Percentiles rank a stretch among this genome's conserved stretches.
Conservation (phyloP, 2,797 vertebrate genomes). For the Kryptolebias ocellatus region DNA sequence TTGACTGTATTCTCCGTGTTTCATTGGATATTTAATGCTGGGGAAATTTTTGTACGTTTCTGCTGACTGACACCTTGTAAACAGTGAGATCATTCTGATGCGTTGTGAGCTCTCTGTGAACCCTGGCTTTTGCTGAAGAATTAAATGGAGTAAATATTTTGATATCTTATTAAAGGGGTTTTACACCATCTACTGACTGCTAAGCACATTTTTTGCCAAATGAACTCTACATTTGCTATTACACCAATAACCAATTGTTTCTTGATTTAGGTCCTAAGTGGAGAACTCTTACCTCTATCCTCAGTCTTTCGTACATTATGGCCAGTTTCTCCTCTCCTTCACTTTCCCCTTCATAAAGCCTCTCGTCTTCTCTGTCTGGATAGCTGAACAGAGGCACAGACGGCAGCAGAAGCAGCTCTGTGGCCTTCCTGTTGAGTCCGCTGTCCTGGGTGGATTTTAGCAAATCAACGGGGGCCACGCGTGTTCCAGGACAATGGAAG, state of each 20-base stretch:
- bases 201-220: background rate
- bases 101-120: no score
- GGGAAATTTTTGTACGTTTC: no score
- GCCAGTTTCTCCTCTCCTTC: conserved; percentile 85
- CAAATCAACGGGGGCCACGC: conserved; percentile 29
- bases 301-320: conserved; percentile 85
- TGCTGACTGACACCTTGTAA: no score
- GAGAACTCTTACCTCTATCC: conserved; percentile 80
- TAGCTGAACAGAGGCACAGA: conserved; percentile 51
- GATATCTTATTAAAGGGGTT: no score
- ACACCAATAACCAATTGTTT: no score
- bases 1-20: no score
- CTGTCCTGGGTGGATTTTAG: conserved; percentile 57
- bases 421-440: conserved; percentile 40
- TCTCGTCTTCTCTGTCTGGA: conserved; percentile 19
- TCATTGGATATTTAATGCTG: no score
- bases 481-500: conserved; percentile 74
- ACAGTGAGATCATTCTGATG: no score
- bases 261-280: no score
- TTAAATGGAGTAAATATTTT: no score
- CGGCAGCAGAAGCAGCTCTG: conserved; percentile 29
- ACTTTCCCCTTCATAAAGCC: conserved; percentile 32
- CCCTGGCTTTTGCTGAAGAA: no score
- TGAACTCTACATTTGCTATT: no score
- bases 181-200: background rate